Percentiles rank a stretch among this genome's conserved stretches.
These are phyloP conservation scores for Aphelenchoides fujianensis DNA, from an alignment of 1,140 invertebrate species.

Conservation along the genomic window DNA sequence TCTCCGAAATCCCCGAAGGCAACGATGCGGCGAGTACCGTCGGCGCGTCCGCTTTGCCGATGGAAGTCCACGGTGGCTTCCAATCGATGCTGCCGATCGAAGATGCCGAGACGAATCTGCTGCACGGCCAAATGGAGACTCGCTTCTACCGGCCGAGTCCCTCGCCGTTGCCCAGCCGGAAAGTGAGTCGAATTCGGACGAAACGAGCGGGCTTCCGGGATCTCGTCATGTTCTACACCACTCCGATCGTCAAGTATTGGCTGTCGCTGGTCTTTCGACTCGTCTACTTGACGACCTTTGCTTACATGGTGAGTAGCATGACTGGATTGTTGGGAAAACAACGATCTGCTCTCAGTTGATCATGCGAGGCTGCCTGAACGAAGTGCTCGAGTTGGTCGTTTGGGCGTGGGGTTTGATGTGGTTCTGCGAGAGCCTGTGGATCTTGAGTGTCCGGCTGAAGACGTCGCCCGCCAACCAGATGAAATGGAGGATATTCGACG, in stretches of 20 bases:
- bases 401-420: conserved; percentile 57
- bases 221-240: conserved; percentile 47
- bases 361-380: conserved; percentile 50
- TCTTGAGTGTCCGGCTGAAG: conserved; percentile 35
- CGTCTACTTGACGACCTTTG: conserved; percentile 49
- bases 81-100: conserved; percentile 5
- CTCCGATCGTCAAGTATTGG: conserved; percentile 61
- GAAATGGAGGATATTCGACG: conserved; percentile 36
- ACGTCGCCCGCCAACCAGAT: conserved; percentile 33
- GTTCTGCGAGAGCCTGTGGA: conserved; percentile 50
- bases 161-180: background rate
- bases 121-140: conserved; percentile 12
- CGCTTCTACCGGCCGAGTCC: background rate
- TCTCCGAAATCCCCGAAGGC: background rate
- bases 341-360: conserved; percentile 41
- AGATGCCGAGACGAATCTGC: background rate
- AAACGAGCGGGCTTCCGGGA: conserved; percentile 11
- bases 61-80: background rate
- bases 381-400: conserved; percentile 38
- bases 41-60: background rate
- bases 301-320: conserved; percentile 52
- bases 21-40: background rate
- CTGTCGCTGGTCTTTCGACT: conserved; percentile 54
- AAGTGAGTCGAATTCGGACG: background rate
- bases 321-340: conserved; percentile 14